Conservation (phyloP, 2,888 invertebrate genomes). For the Athalia rosae region DNA sequence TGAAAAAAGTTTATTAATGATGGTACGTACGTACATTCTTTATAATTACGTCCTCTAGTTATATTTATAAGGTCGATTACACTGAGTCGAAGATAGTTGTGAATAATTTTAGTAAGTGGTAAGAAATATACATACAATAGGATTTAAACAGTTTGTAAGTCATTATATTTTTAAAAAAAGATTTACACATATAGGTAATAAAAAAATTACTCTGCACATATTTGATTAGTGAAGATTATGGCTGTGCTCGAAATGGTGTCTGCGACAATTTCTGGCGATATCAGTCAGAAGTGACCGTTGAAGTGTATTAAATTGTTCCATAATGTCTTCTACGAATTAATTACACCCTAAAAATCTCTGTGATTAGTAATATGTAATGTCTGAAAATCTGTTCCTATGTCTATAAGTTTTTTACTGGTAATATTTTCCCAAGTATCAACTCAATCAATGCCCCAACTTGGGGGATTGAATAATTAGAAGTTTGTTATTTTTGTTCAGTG, state of each 20-base stretch:
- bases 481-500: not conserved
- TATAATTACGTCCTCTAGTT: constrained; percentile 35
- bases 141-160: constrained; percentile 23
- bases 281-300: not conserved
- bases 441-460: not conserved
- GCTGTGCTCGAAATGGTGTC: constrained; percentile 33
- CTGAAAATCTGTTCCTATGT: constrained; percentile 22
- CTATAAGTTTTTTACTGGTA: not conserved
- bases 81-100: constrained; percentile 24
- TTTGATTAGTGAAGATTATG: constrained; percentile 18
- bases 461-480: not conserved
- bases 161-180: constrained; percentile 1
- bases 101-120: constrained; percentile 17
- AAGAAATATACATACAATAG: constrained; percentile 23
- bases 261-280: not conserved
- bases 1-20: constrained; percentile 13
- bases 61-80: constrained; percentile 38
- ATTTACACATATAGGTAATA: constrained; percentile 3
- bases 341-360: not conserved
- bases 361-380: constrained; percentile 12
- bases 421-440: constrained; percentile 27
- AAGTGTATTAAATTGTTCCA: not conserved
- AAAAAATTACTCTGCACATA: constrained; percentile 15
- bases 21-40: constrained; percentile 31
- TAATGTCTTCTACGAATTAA: not conserved